Evolutionary conservation across 37 sponge, comb jelly and placozoan genomes (phyloP).

Genomic region (Diacarnus erythraeanus): DNA sequence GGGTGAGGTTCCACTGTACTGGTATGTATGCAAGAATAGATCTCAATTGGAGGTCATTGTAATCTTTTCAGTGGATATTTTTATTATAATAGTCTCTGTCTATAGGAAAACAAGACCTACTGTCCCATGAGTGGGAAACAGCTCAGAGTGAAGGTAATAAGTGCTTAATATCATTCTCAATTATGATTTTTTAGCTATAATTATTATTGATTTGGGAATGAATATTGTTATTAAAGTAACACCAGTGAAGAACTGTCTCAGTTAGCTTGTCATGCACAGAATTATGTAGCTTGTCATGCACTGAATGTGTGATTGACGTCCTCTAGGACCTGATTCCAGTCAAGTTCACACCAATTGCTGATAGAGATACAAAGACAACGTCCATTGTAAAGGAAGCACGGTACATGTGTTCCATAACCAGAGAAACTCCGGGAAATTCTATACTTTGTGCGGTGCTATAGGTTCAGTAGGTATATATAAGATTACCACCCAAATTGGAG

Average conservation of each 20-base stretch:
- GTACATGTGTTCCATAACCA: constrained; percentile 92
- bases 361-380: constrained; percentile 38
- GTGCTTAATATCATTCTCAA: neutral
- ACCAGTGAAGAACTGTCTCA: no score
- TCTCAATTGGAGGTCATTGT: no score
- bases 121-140: constrained; percentile 86
- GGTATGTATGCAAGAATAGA: no score
- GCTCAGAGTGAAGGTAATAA: constrained; percentile 64
- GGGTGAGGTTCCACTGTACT: no score
- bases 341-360: constrained; percentile 71
- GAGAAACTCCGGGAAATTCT: constrained; percentile 83
- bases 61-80: neutral
- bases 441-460: constrained; percentile 86
- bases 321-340: constrained; percentile 73
- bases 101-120: constrained; percentile 85
- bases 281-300: no score
- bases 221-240: no score
- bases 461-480: no score
- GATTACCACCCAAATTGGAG: no score
- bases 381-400: constrained; percentile 48
- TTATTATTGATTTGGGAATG: neutral
- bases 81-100: neutral
- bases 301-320: no score
- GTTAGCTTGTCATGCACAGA: no score
- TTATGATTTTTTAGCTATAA: neutral